Evolutionary conservation across 1,140 invertebrate genomes (phyloP).

Genomic region (Lanistes nyassanus): DNA sequence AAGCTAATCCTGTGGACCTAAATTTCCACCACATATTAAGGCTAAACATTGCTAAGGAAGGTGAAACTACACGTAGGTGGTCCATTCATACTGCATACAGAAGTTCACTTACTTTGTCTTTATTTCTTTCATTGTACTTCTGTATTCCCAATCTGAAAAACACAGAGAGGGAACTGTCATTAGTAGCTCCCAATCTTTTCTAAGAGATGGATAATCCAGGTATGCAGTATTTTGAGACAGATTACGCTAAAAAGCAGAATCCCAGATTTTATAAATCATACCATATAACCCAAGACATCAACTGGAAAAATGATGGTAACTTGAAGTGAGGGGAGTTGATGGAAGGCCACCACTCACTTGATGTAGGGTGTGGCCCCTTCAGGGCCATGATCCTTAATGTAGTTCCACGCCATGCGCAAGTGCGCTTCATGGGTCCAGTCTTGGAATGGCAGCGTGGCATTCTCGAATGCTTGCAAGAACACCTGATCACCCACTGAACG

Average conservation of each 20-base stretch:
- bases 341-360: slow-evolving; percentile 38
- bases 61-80: neutral
- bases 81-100: too few species aligned
- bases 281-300: too few species aligned
- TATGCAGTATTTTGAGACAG: neutral
- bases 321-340: neutral
- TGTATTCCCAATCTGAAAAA: slow-evolving; percentile 59
- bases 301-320: neutral
- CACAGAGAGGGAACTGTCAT: neutral
- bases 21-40: neutral
- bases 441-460: slow-evolving; percentile 60
- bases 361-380: slow-evolving; percentile 59
- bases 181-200: neutral
- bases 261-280: neutral
- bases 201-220: too few species aligned
- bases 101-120: slow-evolving; percentile 58
- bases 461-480: slow-evolving; percentile 64
- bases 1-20: neutral
- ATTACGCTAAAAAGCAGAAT: neutral
- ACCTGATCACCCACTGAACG: slow-evolving; percentile 63
- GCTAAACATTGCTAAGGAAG: neutral
- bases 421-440: slow-evolving; percentile 65
- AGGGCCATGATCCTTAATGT: slow-evolving; percentile 58
- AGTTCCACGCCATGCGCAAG: slow-evolving; percentile 65
- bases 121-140: slow-evolving; percentile 60